Conservation (phyloP, 2,888 invertebrate species). For the Hypomecis punctinalis region DNA sequence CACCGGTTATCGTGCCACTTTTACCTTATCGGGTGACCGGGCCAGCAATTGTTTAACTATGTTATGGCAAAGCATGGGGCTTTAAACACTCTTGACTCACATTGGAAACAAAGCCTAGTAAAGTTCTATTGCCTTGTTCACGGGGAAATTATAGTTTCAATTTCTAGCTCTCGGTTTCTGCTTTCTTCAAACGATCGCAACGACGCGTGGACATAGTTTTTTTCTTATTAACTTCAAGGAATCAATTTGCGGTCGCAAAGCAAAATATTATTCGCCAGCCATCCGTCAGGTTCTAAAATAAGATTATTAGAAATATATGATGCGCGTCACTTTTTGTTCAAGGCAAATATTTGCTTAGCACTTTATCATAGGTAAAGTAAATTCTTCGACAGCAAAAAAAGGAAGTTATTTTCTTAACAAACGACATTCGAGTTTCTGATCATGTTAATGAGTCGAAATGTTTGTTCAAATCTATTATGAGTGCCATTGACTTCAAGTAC, state of each 20-base stretch:
- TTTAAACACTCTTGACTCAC: conserved; percentile 54
- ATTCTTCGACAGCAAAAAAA: conserved; percentile 22
- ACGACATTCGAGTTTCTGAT: conserved; percentile 19
- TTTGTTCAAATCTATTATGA: conserved; percentile 17
- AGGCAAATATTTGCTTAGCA: conserved; percentile 25
- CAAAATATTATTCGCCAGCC: conserved; percentile 17
- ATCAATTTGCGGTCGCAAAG: conserved; percentile 18
- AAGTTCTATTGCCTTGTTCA: conserved; percentile 31
- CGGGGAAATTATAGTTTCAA: conserved; percentile 21
- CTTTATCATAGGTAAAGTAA: conserved; percentile 25
- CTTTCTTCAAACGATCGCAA: conserved; percentile 14
- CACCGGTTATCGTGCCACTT: conserved; percentile 69
- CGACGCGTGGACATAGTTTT: conserved; percentile 2
- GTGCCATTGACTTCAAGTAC: conserved; percentile 17
- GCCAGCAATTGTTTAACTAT: conserved; percentile 60
- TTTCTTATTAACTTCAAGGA: conserved; percentile 10
- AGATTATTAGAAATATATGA: conserved; percentile 17
- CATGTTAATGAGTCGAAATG: conserved; percentile 23
- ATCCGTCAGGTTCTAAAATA: conserved; percentile 21
- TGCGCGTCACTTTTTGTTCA: conserved; percentile 26
- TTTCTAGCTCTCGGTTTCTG: conserved; percentile 23
- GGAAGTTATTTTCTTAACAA: conserved; percentile 19
- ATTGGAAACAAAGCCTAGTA: conserved; percentile 38
- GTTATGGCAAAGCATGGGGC: conserved; percentile 51
- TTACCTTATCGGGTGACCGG: conserved; percentile 76